Conservation (phyloP, 2,888 invertebrate genomes). For the Lasioglossum morio region DNA sequence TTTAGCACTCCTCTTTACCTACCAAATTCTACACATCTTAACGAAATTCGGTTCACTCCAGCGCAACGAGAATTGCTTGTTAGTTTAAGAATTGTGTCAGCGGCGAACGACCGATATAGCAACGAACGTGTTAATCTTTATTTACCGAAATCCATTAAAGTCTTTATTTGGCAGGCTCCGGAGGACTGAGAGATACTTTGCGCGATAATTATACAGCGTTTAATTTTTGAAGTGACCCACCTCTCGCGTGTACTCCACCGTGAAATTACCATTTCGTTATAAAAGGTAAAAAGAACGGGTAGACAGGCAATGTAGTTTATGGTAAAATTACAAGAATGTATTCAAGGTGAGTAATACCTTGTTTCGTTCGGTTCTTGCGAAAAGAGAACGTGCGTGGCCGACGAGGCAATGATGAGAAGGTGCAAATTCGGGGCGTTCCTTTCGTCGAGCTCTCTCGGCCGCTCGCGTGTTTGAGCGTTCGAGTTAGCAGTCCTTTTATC, state of each 20-base stretch:
- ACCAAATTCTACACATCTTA: neutral
- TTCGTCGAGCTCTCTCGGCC: slow-evolving; percentile 24
- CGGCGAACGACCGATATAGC: neutral
- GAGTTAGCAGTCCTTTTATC: slow-evolving; percentile 57
- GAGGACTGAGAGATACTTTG: neutral
- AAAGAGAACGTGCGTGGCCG: slow-evolving; percentile 34
- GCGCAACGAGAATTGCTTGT: neutral
- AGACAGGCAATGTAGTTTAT: neutral
- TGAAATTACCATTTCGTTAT: slow-evolving; percentile 5
- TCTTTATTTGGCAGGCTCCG: neutral
- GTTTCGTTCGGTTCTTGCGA: slow-evolving; percentile 9
- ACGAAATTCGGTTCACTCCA: neutral
- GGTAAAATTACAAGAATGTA: slow-evolving; percentile 13
- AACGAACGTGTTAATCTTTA: neutral
- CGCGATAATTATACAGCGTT: neutral
- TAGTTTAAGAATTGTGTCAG: neutral
- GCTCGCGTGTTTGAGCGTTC: slow-evolving; percentile 52
- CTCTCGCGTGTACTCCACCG: neutral
- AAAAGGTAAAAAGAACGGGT: neutral
- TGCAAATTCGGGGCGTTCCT: slow-evolving; percentile 56
- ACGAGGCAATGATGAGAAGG: slow-evolving; percentile 32
- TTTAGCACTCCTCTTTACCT: neutral
- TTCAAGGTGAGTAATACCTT: neutral
- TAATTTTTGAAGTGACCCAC: neutral
- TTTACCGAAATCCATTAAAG: neutral